These are phyloP conservation scores for Eulemur rufifrons DNA, from an alignment of 2,113 vertebrate species.

Conservation along the genomic window DNA sequence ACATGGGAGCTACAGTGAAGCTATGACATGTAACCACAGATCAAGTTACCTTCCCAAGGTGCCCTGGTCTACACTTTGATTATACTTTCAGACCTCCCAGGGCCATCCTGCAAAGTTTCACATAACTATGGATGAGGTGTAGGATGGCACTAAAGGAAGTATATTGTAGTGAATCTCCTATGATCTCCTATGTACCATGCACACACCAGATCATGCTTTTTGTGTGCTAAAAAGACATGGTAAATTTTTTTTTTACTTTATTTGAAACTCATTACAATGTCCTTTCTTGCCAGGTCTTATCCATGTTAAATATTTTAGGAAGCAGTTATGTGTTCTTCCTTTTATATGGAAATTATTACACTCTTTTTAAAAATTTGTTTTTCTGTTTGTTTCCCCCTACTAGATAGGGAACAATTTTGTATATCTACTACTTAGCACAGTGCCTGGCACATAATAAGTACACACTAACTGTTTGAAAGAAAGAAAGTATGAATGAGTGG, in stretches of 20 bases:
- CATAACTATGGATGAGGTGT: background rate
- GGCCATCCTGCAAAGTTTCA: background rate
- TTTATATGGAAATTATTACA: background rate
- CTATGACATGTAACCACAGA: background rate
- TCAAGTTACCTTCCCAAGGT: background rate
- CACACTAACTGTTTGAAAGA: background rate
- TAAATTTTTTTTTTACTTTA: background rate
- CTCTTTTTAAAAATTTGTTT: background rate
- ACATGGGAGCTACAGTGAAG: background rate
- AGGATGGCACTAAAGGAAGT: background rate
- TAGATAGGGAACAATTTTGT: background rate
- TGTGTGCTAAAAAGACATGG: background rate
- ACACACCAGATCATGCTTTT: background rate
- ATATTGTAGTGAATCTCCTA: background rate
- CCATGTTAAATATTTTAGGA: background rate
- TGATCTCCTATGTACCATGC: background rate
- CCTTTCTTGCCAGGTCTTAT: background rate
- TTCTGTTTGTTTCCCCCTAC: background rate
- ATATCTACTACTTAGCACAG: background rate
- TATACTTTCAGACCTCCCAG: background rate
- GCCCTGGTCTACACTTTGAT: background rate
- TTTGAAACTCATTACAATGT: background rate
- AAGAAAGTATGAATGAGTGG: too few species aligned
- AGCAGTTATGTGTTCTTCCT: background rate
- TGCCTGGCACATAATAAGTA: background rate